Conservation (phyloP, 2,113 vertebrate genomes). For the Scopus umbretta region DNA sequence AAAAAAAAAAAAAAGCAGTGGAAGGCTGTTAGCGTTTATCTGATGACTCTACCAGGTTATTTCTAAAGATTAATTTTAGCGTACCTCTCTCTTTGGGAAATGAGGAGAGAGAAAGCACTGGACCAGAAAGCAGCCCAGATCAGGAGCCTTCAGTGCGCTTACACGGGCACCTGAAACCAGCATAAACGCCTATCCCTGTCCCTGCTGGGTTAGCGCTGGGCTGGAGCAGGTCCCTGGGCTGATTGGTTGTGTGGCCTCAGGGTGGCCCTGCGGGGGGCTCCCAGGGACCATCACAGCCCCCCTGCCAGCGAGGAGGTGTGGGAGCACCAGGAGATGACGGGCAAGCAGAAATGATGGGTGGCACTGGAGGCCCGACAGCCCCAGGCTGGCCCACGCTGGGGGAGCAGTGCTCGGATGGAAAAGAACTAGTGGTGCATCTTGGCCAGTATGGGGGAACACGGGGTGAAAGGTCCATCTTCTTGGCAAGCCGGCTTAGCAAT, state of each 20-base stretch:
- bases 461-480: neutral
- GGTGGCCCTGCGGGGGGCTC: neutral
- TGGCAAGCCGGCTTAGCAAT: accelerated
- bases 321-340: neutral
- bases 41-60: neutral
- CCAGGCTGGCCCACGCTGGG: accelerated
- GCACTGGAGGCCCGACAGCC: neutral
- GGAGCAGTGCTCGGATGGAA: neutral
- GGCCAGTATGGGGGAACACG: neutral
- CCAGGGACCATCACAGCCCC: neutral
- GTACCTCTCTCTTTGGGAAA: neutral
- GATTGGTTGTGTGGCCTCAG: neutral
- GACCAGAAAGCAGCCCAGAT: neutral
- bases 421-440: neutral
- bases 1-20: too few species aligned
- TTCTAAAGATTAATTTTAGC: neutral
- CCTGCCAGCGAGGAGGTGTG: neutral
- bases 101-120: neutral
- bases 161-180: neutral
- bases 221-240: neutral
- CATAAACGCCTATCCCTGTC: neutral
- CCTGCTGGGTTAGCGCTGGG: neutral
- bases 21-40: neutral
- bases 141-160: neutral
- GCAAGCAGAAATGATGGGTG: neutral